Evolutionary conservation across 2,888 invertebrate genomes (phyloP), one percentile per base, ranked within the genome.

Genomic region (Dermolepida albohirtum): DNA sequence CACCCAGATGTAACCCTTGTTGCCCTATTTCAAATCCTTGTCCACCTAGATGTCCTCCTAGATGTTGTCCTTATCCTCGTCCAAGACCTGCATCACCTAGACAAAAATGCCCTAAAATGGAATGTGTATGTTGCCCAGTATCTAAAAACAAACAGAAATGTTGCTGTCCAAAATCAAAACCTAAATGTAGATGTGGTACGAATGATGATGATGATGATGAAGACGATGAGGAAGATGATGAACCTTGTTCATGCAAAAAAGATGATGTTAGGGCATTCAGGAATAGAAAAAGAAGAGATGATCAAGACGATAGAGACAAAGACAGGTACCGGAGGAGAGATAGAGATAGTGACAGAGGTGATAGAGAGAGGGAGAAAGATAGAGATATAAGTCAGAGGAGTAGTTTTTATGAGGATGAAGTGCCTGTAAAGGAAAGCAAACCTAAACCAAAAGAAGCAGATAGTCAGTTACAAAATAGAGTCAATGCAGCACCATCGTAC

Each of bases 1-100:
- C 74, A 17, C 72, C 72, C 8, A 69, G 70, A 52, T 72, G 74
- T 50, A 74, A 74, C 49, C 74, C 74, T 11, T 74, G 72, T 66
- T 73, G 70, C 41, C 74, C 74, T 2, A 66, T 67, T 59, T 65
- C 69, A 22, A 73, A 72, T 39, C 72, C 74, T 5, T 73, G 71
- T 41, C 49, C 68, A 16, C 69, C 72, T 7, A 68, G 63, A 43
- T 74, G 72, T 55, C 43, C 57, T 47, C 52, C 65, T 11, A 57
- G 55, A 40, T 71, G 70, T 47, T 41, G 66, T 8, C 66, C 65
- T n/a, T 29, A 29, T 16, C 55, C 47, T 47, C 50, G 59, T 16
- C 51, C 59, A n/a, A 39, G 66, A 51, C 50, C 50, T 7, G 8
- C 59, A 11, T 63, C 54, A 6, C 64, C 68, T 14, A 64, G 49